phyloP scores from a whole-genome alignment of 2,797 vertebrate species.

The Delichon dasypus region DNA sequence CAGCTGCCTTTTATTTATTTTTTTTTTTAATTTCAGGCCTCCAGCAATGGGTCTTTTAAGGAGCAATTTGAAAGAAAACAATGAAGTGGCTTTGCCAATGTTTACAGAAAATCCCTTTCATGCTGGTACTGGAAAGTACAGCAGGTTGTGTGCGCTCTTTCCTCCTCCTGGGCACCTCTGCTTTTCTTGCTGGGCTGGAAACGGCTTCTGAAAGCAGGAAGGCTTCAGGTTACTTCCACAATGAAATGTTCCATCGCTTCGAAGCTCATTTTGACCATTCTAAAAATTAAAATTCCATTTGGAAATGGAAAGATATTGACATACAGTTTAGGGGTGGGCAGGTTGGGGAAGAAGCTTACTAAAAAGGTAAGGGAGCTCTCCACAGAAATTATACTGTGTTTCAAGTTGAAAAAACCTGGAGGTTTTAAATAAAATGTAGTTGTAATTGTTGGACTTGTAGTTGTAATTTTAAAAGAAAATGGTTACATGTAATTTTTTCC shows the following conservation, averaged over 20 bases:
- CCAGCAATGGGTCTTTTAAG: neutral
- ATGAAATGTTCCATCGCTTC: neutral
- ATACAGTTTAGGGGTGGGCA: neutral
- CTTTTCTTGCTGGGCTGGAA: neutral
- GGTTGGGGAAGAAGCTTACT: neutral
- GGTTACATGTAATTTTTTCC: neutral
- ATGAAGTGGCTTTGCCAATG: neutral
- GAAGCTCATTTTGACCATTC: neutral
- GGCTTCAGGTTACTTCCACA: neutral
- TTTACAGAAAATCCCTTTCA: neutral
- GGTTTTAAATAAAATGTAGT: neutral
- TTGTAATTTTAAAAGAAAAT: neutral
- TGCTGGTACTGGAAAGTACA: neutral
- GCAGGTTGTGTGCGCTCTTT: neutral
- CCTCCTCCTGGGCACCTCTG: neutral
- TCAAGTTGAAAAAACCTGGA: neutral
- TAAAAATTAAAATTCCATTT: neutral
- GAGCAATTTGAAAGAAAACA: neutral
- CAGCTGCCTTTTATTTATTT: neutral
- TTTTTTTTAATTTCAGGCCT: neutral
- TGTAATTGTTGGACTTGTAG: neutral
- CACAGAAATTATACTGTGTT: accelerated
- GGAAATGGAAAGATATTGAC: neutral
- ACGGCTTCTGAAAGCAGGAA: neutral
- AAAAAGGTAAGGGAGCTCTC: neutral